These are phyloP conservation scores for Rattus norvegicus DNA, from an alignment of 2,113 vertebrate genomes.

Conservation along the genomic window GRCr8 NC_086019.1:145299001-145299500, in stretches of 20 bases:
- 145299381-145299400: not conserved
- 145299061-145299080: not conserved
- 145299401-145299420: not conserved
- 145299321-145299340: not conserved
- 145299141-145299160: not conserved
- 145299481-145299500: conserved; percentile 8
- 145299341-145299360: not conserved
- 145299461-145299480: not conserved
- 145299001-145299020: not conserved
- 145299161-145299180: conserved; percentile 10
- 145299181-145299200: not conserved
- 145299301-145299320: not conserved
- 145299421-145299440: not conserved
- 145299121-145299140: not conserved
- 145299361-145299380: not conserved
- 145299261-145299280: not conserved
- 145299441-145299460: not conserved
- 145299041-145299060: conserved; percentile 12
- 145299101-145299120: not conserved
- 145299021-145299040: not conserved
- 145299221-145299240: not conserved
- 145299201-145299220: not conserved
- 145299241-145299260: not conserved
- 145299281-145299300: conserved; percentile 1
- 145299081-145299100: not conserved